Percentiles rank a stretch among this genome's conserved stretches.
Conservation (phyloP, 1,140 invertebrate species). For the Drosophila oshimai region DNA sequence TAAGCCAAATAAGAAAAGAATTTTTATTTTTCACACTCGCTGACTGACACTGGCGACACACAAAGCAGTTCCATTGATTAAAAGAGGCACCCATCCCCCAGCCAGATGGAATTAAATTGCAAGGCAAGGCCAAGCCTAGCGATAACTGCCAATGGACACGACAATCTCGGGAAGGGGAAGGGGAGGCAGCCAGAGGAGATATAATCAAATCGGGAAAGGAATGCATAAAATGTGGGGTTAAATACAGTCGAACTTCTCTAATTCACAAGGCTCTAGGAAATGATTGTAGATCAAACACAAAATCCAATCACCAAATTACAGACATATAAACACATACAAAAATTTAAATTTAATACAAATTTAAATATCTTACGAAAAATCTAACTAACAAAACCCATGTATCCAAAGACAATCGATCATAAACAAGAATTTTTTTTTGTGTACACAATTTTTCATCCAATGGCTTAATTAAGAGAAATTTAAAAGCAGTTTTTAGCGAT, state of each 20-base stretch:
- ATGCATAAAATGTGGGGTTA: conserved; percentile 27
- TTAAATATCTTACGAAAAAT: no score
- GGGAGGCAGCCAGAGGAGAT: conserved; percentile 1
- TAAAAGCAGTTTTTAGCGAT: not conserved
- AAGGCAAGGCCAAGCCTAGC: conserved; percentile 62
- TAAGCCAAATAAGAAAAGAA: conserved; percentile 50
- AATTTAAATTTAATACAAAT: not conserved
- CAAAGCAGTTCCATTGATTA: conserved; percentile 74
- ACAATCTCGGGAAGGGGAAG: conserved; percentile 33
- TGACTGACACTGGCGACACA: conserved; percentile 24
- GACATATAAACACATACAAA: no score
- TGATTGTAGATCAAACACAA: not conserved
- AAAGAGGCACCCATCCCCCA: conserved; percentile 21
- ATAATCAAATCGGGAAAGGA: conserved; percentile 42
- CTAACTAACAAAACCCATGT: no score
- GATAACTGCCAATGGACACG: conserved; percentile 73
- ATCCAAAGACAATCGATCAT: not conserved
- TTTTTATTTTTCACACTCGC: conserved; percentile 23
- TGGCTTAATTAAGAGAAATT: not conserved
- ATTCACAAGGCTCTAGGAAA: not conserved
- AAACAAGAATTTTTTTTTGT: not conserved
- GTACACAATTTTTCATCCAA: not conserved
- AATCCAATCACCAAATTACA: not conserved
- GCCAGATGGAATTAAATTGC: conserved; percentile 48
- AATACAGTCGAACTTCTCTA: not conserved